A percentile compares a stretch with the other conserved stretches of the same genome.
Evolutionary conservation across 1,140 invertebrate species (phyloP).

Genomic region (Drosophila sp.): DNA sequence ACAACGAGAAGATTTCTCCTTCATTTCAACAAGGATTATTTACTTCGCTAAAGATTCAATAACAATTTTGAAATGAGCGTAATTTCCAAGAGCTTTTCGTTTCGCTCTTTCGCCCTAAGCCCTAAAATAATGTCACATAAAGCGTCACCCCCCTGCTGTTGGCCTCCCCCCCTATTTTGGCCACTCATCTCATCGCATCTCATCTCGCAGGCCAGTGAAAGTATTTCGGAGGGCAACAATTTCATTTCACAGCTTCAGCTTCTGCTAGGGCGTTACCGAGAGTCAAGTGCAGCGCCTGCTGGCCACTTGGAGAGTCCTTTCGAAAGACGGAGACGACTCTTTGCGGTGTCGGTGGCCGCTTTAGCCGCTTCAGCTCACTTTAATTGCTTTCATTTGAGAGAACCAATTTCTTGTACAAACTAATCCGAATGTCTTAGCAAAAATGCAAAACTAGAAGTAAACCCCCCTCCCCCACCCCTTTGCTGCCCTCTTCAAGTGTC

Average conservation of each 20-base stretch:
- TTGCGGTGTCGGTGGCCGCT: not conserved
- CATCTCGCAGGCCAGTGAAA: not conserved
- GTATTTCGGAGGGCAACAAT: constrained; percentile 8
- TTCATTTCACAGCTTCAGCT: not conserved
- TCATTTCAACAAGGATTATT: constrained; percentile 78
- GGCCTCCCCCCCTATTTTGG: not conserved
- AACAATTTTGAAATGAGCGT: constrained; percentile 76
- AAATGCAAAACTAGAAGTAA: constrained; percentile 10
- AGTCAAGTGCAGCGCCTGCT: not conserved
- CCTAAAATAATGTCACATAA: constrained; percentile 65
- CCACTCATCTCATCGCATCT: not conserved
- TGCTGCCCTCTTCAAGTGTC: not conserved
- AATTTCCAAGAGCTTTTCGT: constrained; percentile 59
- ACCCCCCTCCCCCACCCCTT: not conserved
- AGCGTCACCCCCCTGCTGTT: constrained; percentile 14
- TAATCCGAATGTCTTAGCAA: constrained; percentile 4
- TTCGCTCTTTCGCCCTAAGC: constrained; percentile 50
- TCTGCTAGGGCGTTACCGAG: constrained; percentile 4
- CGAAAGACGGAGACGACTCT: not conserved
- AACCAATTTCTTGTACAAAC: not conserved
- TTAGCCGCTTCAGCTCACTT: constrained; percentile 1
- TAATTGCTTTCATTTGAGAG: constrained; percentile 15
- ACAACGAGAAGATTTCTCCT: constrained; percentile 55
- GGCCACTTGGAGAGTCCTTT: constrained; percentile 1
- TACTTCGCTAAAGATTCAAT: constrained; percentile 75